Base-by-base conservation (phyloP, 2,888 invertebrate species). In the Eupithecia exiguata region DNA sequence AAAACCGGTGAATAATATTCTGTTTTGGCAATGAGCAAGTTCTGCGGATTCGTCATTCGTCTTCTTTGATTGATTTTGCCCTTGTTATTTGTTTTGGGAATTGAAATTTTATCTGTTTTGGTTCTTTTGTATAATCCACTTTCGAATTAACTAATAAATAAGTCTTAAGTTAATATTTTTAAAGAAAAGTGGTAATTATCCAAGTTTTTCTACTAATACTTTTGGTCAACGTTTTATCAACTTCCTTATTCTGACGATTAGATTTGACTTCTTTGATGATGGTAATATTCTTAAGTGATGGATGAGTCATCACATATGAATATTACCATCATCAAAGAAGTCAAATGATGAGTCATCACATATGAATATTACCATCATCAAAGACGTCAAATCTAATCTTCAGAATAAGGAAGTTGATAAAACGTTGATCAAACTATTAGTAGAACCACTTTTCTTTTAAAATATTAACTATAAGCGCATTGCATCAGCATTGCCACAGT, bases 1-100 rank as follows among this genome's bases (percentile, higher is more conserved):
- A 70, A 79, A 82, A 78, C 67, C 77, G 78, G 70, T 74, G 79
- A 79, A 79, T 78, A 53, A 71, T 79, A 71, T 76, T 75, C 77
- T 72, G 69, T 77, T 77, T 77, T 74, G 49, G 61, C 69, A 76
- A 74, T 73, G 71, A 74, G 72, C 72, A 65, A 70, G 61, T 70
- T 70, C 68, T 68, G 30, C 18, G 35, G 35, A 62, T 62, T 30
- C 30, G 16, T 62, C 18, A 62, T n/a, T n/a, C n/a, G n/a, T n/a
- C n/a, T n/a, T n/a, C n/a, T n/a, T n/a, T n/a, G n/a, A n/a, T 30
- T 30, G 16, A 61, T 30, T 30, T 9, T 6, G 7, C 14, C 6
- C 30, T 10, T n/a, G 10, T 58, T 25, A 58, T 58, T 53, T 53
- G 53, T 53, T 58, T 58, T 58, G 58, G 58, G 58, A 25, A 58